phyloP scores from a whole-genome alignment of 2,888 invertebrate genomes.

The Heteromurus nitidus region DNA sequence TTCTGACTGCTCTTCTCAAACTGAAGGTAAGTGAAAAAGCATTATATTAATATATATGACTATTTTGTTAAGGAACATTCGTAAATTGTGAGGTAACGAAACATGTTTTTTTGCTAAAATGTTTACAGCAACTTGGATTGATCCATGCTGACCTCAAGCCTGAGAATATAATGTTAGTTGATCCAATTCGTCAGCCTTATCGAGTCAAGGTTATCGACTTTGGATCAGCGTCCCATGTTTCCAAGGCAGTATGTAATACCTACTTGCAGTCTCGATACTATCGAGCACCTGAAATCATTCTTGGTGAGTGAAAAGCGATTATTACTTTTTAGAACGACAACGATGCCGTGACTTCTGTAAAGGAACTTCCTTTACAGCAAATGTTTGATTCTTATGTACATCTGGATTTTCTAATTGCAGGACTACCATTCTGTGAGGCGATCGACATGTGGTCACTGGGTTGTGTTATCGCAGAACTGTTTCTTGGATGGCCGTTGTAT shows the following conservation, averaged over 20 bases:
- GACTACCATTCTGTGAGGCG: constrained; percentile 98
- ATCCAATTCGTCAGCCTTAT: constrained; percentile 98
- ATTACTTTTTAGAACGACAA: not conserved
- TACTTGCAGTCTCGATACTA: constrained; percentile 99
- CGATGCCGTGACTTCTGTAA: no score
- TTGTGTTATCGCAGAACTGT: constrained; percentile 99
- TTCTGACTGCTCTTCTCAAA: constrained; percentile 86
- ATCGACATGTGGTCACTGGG: constrained; percentile 99
- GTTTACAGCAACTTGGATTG: constrained; percentile 91
- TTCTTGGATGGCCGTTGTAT: constrained; percentile 99
- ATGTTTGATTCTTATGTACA: no score
- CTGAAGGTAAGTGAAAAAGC: constrained; percentile 83
- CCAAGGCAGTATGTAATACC: constrained; percentile 99
- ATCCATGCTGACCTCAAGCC: constrained; percentile 99
- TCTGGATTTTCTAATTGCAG: constrained; percentile 74
- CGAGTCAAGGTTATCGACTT: constrained; percentile 99
- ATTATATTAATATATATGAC: no score
- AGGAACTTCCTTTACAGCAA: no score
- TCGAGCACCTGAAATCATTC: constrained; percentile 96
- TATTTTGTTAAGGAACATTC: no score
- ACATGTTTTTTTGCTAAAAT: no score
- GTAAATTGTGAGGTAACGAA: no score
- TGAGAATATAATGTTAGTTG: constrained; percentile 99
- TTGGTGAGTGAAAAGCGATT: constrained; percentile 79
- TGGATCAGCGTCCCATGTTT: constrained; percentile 99